phyloP scores from a whole-genome alignment of 23 tunicate species.

The Trididemnum nubilum region DNA sequence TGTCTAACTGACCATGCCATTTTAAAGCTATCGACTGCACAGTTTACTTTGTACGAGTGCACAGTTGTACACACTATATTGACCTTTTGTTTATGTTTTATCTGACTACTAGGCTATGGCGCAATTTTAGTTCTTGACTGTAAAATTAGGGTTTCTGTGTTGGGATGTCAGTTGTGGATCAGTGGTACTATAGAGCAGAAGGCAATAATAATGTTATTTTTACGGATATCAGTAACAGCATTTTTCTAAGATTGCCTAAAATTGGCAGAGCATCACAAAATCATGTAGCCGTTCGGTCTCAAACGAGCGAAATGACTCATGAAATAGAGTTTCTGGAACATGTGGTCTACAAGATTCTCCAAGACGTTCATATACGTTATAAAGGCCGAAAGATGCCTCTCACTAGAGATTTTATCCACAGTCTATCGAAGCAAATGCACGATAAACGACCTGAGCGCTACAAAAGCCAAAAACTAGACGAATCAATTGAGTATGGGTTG shows the following conservation, averaged over 20 bases:
- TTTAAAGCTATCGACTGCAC: no score
- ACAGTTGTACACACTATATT: no score
- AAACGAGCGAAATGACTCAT: background rate
- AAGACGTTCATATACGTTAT: slow-evolving; percentile 18
- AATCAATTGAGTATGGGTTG: slow-evolving; percentile 36
- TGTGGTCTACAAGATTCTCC: slow-evolving; percentile 44
- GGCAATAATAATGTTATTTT: slow-evolving; percentile 61
- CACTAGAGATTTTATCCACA: slow-evolving; percentile 20
- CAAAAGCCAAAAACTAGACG: slow-evolving; percentile 29
- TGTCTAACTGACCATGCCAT: no score
- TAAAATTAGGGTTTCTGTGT: no score
- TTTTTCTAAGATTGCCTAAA: slow-evolving; percentile 42
- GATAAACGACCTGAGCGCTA: slow-evolving; percentile 28
- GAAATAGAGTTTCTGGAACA: slow-evolving; percentile 59
- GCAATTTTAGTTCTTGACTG: no score
- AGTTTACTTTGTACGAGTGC: no score
- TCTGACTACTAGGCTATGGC: no score
- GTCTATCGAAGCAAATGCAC: slow-evolving; percentile 19
- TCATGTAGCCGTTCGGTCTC: background rate
- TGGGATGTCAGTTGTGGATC: background rate
- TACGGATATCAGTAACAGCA: slow-evolving; percentile 17
- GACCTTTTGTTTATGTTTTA: no score
- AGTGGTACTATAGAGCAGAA: slow-evolving; percentile 51
- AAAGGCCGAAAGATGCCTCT: slow-evolving; percentile 33
- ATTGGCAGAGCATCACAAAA: background rate